Evolutionary conservation across 64 coral and sea anemone genomes (phyloP), one percentile per base, ranked within the genome.

Genomic region (Astreopora myriophthalma): DNA sequence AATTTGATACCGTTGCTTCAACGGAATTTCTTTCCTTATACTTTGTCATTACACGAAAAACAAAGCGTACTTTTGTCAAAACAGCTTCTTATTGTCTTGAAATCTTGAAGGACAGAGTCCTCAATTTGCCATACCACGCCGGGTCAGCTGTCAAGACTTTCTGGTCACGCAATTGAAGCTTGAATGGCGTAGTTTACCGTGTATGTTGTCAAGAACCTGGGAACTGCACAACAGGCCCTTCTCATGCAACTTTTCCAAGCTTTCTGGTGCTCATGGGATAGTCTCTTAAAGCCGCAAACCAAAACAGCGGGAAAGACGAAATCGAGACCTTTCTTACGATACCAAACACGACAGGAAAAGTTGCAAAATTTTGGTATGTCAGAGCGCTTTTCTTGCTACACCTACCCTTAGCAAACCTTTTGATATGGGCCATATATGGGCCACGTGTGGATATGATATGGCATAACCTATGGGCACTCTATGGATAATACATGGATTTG

Each of bases 251-350:
- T 83, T 83, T 73, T 81, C 38, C 37, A 34, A 27, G 48, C 89
- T 80, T 84, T 49, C 80, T 91, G 34, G 68, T 91, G 69, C 78
- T 28, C 57, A 84, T 84, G 72, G 67, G 82, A 84, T 84, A 91
- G 12, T 6, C n/a, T 39, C 24, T 51, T 29, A 71, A 84, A 46
- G 48, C 13, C 48, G 40, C 80, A 17, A 62, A 74, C 36, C 17
- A 44, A 74, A 64, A 84, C 79, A 91, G 32, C 89, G 68, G 67
- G 48, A 91, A 91, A 91, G 89, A 74, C 83, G 61, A 91, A 85
- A 34, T 91, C 69, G 57, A 83, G 79, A 52, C 68, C 69, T 91
- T 61, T 23, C 26, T 91, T 61, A 39, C 42, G 77, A 73, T 74
- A 84, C 89, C 79, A 84, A 91, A 74, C 89, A 62, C n/a, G 67